Base-by-base conservation (phyloP, 1,140 invertebrate genomes). In the Pararge aegeria region DNA sequence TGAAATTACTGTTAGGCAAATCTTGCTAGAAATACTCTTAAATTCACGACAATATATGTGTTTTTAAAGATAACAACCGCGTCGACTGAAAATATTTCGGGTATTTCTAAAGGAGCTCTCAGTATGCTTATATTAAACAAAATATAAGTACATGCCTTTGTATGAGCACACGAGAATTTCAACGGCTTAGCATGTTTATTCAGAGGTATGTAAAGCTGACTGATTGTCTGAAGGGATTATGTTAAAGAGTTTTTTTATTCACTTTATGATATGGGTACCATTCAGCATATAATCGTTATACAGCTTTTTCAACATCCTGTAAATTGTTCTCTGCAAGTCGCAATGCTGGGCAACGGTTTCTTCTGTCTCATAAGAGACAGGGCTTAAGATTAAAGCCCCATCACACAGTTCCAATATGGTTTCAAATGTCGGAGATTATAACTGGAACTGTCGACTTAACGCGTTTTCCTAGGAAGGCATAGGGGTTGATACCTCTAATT, bases 1-100 rank as follows among this genome's bases (percentile, higher is more conserved):
- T 21, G 19, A 15, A 59, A 30, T 44, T 46, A 46, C 49, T 24
- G 10, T 37, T 54, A 16, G 54, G 40, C 18, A 60, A 60, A 60
- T 60, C 50, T 30, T 60, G 29, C 54, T 50, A 52, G 38, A 15
- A 48, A 21, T 34, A 7, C 58, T 61, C 20, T 34, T 34, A 20
- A 59, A 55, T 49, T 29, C 44, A 12, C 40, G 29, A 65, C 48
- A 27, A 48, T 55, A 52, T 50, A 52, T 54, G 58, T 65, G 53
- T 61, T 65, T 53, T 57, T 56, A 29, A 56, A 55, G 63, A 61
- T 65, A 65, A 65, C 63, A 60, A 65, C 30, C 18, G 49, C 54
- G 40, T 52, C 54, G 20, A 27, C 48, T 49, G 54, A 34, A 37
- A 66, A 61, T 59, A 53, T 58, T 62, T 54, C 34, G 37, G 55